Percentiles rank a stretch among this genome's conserved stretches.
phyloP scores from a whole-genome alignment of 2,888 invertebrate species.

The Ypsolopha sequella region DNA sequence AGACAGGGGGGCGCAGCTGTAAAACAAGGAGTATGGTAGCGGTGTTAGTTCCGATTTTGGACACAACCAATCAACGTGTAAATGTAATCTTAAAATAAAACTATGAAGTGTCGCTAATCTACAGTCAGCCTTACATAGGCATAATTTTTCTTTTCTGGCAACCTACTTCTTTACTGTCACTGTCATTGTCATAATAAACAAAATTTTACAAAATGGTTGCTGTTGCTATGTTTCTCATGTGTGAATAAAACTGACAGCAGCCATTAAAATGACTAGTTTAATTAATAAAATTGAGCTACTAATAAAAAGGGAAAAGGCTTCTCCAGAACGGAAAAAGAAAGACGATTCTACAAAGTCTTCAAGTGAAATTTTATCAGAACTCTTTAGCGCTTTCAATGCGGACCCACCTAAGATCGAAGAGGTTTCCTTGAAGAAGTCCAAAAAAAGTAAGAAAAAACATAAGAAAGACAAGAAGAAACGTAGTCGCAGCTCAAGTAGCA shows the following conservation, averaged over 20 bases:
- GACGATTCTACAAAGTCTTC: slow-evolving; percentile 74
- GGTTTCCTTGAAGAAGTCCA: slow-evolving; percentile 46
- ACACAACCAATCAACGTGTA: too few species aligned
- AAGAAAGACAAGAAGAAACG: slow-evolving; percentile 72
- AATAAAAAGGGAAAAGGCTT: slow-evolving; percentile 57
- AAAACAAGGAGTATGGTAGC: too few species aligned
- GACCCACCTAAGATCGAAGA: slow-evolving; percentile 73
- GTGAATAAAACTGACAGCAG: background rate
- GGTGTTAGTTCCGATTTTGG: too few species aligned
- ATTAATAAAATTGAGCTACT: slow-evolving; percentile 56
- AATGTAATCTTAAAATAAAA: too few species aligned
- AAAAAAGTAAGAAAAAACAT: slow-evolving; percentile 73
- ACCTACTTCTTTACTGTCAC: background rate
- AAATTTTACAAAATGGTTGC: background rate
- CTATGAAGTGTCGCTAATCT: background rate
- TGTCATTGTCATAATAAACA: background rate
- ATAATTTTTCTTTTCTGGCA: too few species aligned
- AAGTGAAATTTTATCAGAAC: slow-evolving; percentile 84
- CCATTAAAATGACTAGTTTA: slow-evolving; percentile 38
- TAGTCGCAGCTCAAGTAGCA: slow-evolving; percentile 47
- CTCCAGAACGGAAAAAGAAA: slow-evolving; percentile 51
- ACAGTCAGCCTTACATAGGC: background rate
- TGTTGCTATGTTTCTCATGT: background rate
- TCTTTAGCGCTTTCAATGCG: slow-evolving; percentile 84
- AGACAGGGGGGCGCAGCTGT: too few species aligned